phyloP scores from a whole-genome alignment of 2,113 vertebrate species.

The Clarias batrachus region DNA sequence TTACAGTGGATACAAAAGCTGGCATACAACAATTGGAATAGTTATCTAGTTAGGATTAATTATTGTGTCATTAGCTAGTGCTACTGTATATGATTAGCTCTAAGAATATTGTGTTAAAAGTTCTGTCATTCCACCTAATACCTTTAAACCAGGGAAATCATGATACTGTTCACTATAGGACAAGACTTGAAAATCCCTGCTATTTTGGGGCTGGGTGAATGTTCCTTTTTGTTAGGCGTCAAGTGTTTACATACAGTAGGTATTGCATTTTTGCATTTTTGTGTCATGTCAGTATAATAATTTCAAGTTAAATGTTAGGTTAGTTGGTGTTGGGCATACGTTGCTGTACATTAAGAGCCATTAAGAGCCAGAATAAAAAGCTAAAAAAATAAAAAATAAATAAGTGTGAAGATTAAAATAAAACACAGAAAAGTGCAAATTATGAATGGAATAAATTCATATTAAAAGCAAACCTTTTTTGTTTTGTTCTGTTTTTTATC shows the following conservation, averaged over 20 bases:
- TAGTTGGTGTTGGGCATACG: background rate
- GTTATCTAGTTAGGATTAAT: background rate
- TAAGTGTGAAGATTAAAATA: background rate
- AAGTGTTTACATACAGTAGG: background rate
- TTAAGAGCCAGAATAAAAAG: background rate
- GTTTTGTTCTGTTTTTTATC: background rate
- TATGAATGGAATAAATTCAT: background rate
- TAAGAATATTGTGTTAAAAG: background rate
- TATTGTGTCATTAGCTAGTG: background rate
- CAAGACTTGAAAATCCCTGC: background rate
- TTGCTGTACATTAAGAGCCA: background rate
- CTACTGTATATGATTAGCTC: no score
- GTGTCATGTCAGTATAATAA: background rate
- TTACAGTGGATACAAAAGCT: background rate
- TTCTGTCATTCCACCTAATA: background rate
- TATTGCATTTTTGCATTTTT: background rate
- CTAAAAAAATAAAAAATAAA: no score
- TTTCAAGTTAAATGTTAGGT: background rate
- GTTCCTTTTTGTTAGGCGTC: background rate
- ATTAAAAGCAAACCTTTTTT: background rate
- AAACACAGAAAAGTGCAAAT: background rate
- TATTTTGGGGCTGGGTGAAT: background rate
- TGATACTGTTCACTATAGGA: background rate
- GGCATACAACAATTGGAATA: background rate
- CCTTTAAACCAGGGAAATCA: slow-evolving; percentile 6